phyloP scores from a whole-genome alignment of 2,888 invertebrate genomes.

The Synergus laeviventris region DNA sequence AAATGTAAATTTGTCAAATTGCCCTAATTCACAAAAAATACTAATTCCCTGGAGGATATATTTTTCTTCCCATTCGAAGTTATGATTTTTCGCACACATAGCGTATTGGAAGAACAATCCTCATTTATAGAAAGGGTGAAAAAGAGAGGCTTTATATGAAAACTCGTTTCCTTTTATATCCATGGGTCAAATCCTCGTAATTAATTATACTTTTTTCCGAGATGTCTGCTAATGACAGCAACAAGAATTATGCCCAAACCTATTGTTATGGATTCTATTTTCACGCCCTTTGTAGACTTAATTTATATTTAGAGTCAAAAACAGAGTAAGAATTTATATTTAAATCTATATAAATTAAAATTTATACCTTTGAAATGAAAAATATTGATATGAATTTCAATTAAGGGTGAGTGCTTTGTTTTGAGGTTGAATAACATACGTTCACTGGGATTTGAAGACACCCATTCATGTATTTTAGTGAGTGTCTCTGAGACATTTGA shows the following conservation, averaged over 20 bases:
- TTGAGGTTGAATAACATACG: too few species aligned
- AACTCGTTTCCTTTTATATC: slow-evolving; percentile 15
- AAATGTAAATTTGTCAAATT: background rate
- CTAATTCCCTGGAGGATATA: background rate
- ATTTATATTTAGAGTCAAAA: slow-evolving; percentile 4
- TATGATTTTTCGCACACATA: slow-evolving; percentile 10
- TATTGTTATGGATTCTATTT: slow-evolving; percentile 18
- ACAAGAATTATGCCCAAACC: slow-evolving; percentile 23
- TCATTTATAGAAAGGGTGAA: slow-evolving; percentile 15
- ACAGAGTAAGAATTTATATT: background rate
- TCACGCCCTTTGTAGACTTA: background rate
- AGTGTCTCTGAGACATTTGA: background rate
- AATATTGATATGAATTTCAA: background rate
- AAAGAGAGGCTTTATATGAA: slow-evolving; percentile 17
- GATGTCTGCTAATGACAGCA: slow-evolving; percentile 26
- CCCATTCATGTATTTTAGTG: background rate
- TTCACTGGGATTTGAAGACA: background rate
- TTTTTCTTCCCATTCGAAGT: background rate
- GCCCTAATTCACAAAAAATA: background rate
- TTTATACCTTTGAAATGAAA: background rate
- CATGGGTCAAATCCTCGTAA: slow-evolving; percentile 1
- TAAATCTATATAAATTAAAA: background rate
- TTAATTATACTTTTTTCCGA: slow-evolving; percentile 21
- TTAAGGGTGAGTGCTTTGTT: background rate
- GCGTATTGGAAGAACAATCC: background rate